These are phyloP conservation scores for Scaptomyza montana DNA, from an alignment of 1,140 invertebrate species.

Conservation along the genomic window DNA sequence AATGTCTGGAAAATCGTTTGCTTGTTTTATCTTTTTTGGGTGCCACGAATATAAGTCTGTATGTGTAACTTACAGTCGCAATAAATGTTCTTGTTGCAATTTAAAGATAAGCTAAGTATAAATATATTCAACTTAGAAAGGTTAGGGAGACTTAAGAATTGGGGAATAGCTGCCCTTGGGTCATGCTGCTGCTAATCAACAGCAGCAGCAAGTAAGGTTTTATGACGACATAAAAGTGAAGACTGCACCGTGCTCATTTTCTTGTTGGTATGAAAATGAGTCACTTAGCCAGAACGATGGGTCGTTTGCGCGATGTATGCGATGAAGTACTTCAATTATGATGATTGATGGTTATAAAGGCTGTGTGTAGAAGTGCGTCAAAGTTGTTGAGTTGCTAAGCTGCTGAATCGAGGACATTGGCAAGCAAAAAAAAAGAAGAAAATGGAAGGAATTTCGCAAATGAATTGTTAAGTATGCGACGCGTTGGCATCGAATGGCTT, in stretches of 20 bases:
- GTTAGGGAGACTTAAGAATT: background rate
- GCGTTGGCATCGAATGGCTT: slow-evolving; percentile 37
- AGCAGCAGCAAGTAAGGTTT: slow-evolving; percentile 16
- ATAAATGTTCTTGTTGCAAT: slow-evolving; percentile 32
- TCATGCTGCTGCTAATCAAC: slow-evolving; percentile 19
- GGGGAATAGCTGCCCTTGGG: background rate
- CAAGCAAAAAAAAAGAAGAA: slow-evolving; percentile 59
- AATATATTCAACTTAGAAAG: background rate
- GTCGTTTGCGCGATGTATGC: slow-evolving; percentile 55
- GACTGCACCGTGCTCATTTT: slow-evolving; percentile 20
- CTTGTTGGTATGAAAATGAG: slow-evolving; percentile 62
- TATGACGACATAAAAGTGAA: slow-evolving; percentile 37
- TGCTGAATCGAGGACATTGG: slow-evolving; percentile 33
- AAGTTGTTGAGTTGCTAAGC: slow-evolving; percentile 1
- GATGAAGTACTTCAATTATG: slow-evolving; percentile 72
- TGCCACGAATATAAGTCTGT: background rate
- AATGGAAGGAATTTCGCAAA: slow-evolving; percentile 60
- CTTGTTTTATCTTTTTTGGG: slow-evolving; percentile 42
- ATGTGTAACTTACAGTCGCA: background rate
- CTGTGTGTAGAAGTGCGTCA: slow-evolving; percentile 1
- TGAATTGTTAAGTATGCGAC: slow-evolving; percentile 60
- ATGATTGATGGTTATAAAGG: slow-evolving; percentile 73
- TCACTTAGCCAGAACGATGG: slow-evolving; percentile 42
- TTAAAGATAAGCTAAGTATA: slow-evolving; percentile 10
- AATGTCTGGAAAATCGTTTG: slow-evolving; percentile 36